Conservation (phyloP, 37 sponge, comb jelly and placozoan genomes). For the Corticium candelabrum region DNA sequence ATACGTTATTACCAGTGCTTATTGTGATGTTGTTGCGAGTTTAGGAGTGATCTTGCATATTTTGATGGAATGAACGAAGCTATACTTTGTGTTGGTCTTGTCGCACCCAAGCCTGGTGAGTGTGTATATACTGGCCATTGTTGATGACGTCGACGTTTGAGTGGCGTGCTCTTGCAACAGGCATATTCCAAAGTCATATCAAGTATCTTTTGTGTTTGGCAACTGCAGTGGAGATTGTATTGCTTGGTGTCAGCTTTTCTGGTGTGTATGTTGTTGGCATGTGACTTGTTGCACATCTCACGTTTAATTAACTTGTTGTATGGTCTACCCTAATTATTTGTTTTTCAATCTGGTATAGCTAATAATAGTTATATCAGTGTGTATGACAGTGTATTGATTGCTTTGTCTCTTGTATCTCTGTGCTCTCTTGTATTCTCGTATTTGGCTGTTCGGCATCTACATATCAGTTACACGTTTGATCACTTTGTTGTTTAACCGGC, state of each 20-base stretch:
- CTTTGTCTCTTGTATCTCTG: no score
- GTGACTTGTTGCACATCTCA: no score
- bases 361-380: no score
- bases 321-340: neutral
- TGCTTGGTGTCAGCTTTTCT: conserved; percentile 87
- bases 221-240: conserved; percentile 78
- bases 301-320: neutral
- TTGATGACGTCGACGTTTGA: neutral
- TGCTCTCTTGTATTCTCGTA: no score
- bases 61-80: conserved; percentile 96
- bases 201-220: conserved; percentile 73
- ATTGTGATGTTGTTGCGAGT: neutral
- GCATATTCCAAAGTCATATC: conserved; percentile 88
- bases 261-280: conserved; percentile 22
- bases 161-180: neutral
- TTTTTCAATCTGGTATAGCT: no score
- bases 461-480: no score
- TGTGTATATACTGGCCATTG: neutral
- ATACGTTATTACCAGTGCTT: neutral
- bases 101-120: conserved; percentile 51
- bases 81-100: conserved; percentile 79
- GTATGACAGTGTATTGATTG: no score
- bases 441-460: no score
- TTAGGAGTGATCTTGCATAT: conserved; percentile 84
- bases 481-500: no score